Percentiles rank a stretch among this genome's conserved stretches.
Conservation (phyloP, 2,797 vertebrate genomes). For the Chelon labrosus region DNA sequence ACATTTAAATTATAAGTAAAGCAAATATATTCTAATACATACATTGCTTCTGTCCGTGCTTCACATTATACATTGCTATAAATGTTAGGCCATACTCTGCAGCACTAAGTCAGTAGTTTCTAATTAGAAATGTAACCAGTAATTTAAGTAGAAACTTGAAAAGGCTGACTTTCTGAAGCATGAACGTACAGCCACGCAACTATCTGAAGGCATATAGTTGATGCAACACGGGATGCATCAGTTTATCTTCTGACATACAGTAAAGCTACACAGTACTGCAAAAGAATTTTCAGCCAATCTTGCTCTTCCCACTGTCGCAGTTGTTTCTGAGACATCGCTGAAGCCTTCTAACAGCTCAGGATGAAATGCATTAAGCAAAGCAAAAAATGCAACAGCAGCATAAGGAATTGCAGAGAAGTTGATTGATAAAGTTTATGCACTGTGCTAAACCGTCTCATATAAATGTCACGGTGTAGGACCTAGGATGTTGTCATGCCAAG, state of each 20-base stretch:
- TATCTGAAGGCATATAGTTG: constrained; percentile 9
- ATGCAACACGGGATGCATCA: constrained; percentile 31
- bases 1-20: too few species aligned
- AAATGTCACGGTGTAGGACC: constrained; percentile 61
- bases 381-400: not conserved
- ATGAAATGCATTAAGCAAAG: constrained; percentile 40
- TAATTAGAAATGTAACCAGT: not conserved
- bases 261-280: constrained; percentile 59
- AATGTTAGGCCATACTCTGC: too few species aligned
- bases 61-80: too few species aligned
- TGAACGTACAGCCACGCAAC: constrained; percentile 13
- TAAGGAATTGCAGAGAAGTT: constrained; percentile 18
- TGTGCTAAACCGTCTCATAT: constrained; percentile 33
- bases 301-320: not conserved
- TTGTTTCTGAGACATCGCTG: constrained; percentile 38
- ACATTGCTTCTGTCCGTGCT: too few species aligned
- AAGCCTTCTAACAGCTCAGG: constrained; percentile 24
- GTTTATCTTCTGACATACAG: constrained; percentile 47
- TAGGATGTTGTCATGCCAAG: constrained; percentile 60
- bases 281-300: constrained; percentile 9
- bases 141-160: constrained; percentile 5
- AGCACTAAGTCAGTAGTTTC: too few species aligned
- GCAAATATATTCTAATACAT: too few species aligned
- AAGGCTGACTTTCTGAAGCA: constrained; percentile 24
- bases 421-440: constrained; percentile 40